Base-by-base conservation (phyloP, 2,888 invertebrate species). In the Tetrapedia diversipes region DNA sequence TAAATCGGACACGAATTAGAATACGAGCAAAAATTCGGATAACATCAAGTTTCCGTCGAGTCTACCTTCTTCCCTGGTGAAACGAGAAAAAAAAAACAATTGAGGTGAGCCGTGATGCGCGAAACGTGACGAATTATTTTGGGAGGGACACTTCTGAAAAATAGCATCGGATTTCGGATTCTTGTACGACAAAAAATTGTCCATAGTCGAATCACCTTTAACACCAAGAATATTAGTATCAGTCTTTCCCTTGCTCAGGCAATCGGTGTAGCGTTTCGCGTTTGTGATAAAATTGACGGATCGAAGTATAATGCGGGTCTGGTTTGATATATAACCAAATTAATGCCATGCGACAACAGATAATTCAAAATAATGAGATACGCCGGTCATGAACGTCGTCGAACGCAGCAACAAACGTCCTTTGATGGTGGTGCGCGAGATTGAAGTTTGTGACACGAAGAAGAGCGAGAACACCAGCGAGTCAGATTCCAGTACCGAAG, bases 351-450 rank as follows among this genome's bases (percentile, higher is more conserved):
- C 77, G 70, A 59, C 54, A 71, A 69, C 71, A 41, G 59, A 73
- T 77, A 56, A 61, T 49, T 67, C 11, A 63, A 69, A 79, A 87
- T 85, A 85, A 87, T 87, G 87, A 66, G 66, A 85, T 80, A 71
- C 64, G 56, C 73, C 65, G 82, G 86, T 80, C 81, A 88, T 88
- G 88, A 88, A 81, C 80, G 68, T 83, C 72, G 64, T 78, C 77
- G 85, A 80, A 24, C 65, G 81, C 74, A 83, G 66, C 72, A 76
- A 74, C 64, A 84, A 84, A 72, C 74, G 78, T 57, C 59, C 74
- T 47, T 53, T 77, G 69, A 72, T 75, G 61, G 71, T 78, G 59
- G 73, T 79, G 57, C 72, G 34, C 32, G 79, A 86, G 45, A 19
- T 45, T 14, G 74, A 77, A 70, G 54, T 60, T 56, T 39, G 29